phyloP scores from a whole-genome alignment of 2,888 invertebrate genomes.

The Elegia similella region DNA sequence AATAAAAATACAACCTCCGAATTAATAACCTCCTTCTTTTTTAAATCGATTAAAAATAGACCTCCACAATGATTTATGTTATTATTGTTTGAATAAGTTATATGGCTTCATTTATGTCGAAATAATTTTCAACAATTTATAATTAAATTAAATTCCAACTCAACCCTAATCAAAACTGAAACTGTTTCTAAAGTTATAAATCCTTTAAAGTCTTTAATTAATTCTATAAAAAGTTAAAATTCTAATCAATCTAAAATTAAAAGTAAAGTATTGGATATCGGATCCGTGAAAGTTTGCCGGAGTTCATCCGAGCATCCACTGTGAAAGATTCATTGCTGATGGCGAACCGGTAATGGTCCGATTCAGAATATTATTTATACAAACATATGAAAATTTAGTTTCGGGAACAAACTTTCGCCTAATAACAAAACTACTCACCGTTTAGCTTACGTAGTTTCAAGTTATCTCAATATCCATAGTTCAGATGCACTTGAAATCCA shows the following conservation, averaged over 20 bases:
- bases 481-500: conserved; percentile 49
- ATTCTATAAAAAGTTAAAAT: conserved; percentile 21
- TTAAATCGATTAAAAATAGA: too few species aligned
- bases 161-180: not conserved
- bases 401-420: conserved; percentile 24
- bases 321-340: conserved; percentile 38
- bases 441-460: conserved; percentile 44
- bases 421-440: conserved; percentile 44
- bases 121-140: too few species aligned
- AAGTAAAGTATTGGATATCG: conserved; percentile 37
- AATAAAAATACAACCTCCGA: too few species aligned
- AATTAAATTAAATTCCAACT: not conserved
- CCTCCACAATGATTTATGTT: too few species aligned
- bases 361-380: not conserved
- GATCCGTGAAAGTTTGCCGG: conserved; percentile 41
- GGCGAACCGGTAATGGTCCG: conserved; percentile 29
- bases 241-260: conserved; percentile 35
- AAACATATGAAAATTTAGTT: conserved; percentile 26
- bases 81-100: too few species aligned
- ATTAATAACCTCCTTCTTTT: too few species aligned
- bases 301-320: conserved; percentile 39
- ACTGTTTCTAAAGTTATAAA: not conserved
- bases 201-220: conserved; percentile 10
- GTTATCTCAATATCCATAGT: conserved; percentile 56
- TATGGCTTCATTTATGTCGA: too few species aligned